Evolutionary conservation across 2,797 vertebrate genomes (phyloP).

Genomic region (Prunella strophiata): DNA sequence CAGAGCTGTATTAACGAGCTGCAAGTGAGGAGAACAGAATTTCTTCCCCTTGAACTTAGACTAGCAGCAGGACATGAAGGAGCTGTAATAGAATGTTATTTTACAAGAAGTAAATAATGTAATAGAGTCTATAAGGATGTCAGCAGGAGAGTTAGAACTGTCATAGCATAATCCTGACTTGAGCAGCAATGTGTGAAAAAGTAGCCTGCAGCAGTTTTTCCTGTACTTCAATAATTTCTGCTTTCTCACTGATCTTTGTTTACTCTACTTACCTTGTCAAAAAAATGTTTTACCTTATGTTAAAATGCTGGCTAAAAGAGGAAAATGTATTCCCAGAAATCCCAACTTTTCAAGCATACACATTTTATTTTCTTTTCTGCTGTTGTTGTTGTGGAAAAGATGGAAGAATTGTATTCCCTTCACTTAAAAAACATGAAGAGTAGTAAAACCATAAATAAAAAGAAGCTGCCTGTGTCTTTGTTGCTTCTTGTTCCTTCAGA

Average conservation of each 20-base stretch:
- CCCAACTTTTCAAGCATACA: constrained; percentile 44
- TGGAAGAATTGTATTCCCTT: constrained; percentile 22
- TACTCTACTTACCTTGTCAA: constrained; percentile 71
- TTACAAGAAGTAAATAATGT: constrained; percentile 81
- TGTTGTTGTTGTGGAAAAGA: neutral
- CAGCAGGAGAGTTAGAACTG: constrained; percentile 78
- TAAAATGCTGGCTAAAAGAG: constrained; percentile 55
- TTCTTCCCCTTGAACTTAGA: constrained; percentile 70
- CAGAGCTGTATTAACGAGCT: constrained; percentile 56
- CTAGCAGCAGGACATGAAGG: constrained; percentile 74
- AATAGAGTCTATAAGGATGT: constrained; percentile 76
- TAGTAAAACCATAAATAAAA: constrained; percentile 52
- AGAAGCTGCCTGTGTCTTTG: neutral
- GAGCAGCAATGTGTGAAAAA: constrained; percentile 76
- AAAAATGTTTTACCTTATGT: constrained; percentile 72
- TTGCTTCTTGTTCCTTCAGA: constrained; percentile 8
- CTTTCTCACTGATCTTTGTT: constrained; percentile 70
- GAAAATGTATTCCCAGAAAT: constrained; percentile 57
- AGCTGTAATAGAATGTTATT: constrained; percentile 78
- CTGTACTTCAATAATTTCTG: constrained; percentile 72
- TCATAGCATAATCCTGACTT: constrained; percentile 74
- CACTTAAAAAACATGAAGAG: constrained; percentile 31
- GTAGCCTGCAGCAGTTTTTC: constrained; percentile 73
- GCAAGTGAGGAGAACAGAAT: constrained; percentile 54
- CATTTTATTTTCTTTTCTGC: neutral